Evolutionary conservation across 2,888 invertebrate species (phyloP), one percentile per base, ranked within the genome.

Genomic region (Lasius platythorax): DNA sequence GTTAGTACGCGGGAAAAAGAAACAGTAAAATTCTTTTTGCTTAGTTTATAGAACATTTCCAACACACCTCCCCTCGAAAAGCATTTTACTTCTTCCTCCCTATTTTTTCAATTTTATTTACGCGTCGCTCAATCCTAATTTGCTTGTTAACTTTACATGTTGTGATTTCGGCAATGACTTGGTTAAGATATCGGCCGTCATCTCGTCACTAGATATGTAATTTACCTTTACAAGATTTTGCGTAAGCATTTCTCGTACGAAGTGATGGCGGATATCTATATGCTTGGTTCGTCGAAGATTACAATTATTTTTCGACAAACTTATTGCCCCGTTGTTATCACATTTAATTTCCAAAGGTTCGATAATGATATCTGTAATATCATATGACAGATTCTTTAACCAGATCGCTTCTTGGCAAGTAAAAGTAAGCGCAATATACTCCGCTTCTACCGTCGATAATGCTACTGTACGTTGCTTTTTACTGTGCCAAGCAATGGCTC

Each of bases 381-480:
- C 85, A 30, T n/a, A 63, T n/a, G 73, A 12, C 2, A 89, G n/a
- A 9, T 85, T 61, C 73, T 87, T 70, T 46, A 92, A 53, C 87
- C 91, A 90, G 23, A 90, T 76, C 6, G 90, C 84, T 73, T 92
- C 92, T 86, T 91, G 90, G 4, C 88, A 84, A 2, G 91, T 37
- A 28, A n/a, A 50, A 2, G 74, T 40, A 53, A 85, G 63, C 1
- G 92, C 90, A 37, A 93, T 89, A 78, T 92, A 93, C 82, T 94
- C 93, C 0, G 93, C 90, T 76, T 93, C 93, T 2, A 91, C 91
- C 0, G 92, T 92, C 6, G 92, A 93, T 18, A 92, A 67, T 0
- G 91, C 88, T 4, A 94, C 90, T 12, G 84, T 86, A 11, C 63
- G 23, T 85, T 93, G 91, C 87, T 90, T 89, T 64, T 89, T 87